Conservation (phyloP, 2,113 vertebrate species). For the Poeciliopsis retropinna region DNA sequence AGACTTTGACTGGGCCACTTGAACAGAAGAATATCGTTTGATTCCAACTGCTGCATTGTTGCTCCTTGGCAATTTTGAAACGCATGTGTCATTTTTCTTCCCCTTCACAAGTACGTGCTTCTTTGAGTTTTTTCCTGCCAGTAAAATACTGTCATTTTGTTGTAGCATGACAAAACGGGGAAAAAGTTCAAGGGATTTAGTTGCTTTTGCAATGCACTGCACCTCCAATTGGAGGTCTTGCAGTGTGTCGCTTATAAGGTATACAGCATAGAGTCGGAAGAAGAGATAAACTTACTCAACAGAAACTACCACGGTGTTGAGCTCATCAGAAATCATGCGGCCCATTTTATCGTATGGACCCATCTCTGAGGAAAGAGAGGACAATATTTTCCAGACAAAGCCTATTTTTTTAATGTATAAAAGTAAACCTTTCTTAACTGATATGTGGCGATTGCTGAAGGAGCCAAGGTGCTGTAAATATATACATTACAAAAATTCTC, state of each 20-base stretch:
- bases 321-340: conserved; percentile 84
- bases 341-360: conserved; percentile 84
- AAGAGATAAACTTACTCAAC: conserved; percentile 87
- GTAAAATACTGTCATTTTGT: neutral
- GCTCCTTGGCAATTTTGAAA: neutral
- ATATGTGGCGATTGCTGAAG: neutral
- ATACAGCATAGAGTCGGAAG: neutral
- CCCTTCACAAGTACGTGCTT: neutral
- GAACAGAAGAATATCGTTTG: neutral
- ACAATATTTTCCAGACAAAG: neutral
- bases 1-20: neutral
- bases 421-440: neutral
- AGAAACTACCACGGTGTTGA: conserved; percentile 89
- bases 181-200: neutral
- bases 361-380: conserved; percentile 73
- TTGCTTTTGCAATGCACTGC: neutral
- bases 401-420: neutral
- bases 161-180: neutral
- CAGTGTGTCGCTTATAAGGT: neutral
- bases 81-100: neutral
- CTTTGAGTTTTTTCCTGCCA: neutral
- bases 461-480: neutral
- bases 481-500: conserved; percentile 62
- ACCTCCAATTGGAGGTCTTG: neutral
- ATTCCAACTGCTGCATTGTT: neutral